These are phyloP conservation scores for Rhimphoctona megacephalus DNA, from an alignment of 2,888 invertebrate species.

Conservation along the genomic window DNA sequence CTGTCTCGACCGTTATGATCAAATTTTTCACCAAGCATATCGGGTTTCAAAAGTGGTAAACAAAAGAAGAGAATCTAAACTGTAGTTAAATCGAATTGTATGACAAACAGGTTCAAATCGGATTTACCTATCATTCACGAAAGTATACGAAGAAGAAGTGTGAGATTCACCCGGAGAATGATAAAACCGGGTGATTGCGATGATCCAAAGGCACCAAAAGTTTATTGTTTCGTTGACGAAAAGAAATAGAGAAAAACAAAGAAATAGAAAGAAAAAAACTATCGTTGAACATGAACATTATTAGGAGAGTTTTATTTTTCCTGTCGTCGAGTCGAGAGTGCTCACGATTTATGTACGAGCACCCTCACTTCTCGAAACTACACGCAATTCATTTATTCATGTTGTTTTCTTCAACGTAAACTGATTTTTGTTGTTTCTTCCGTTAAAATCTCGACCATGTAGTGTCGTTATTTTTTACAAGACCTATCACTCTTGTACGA, in stretches of 20 bases:
- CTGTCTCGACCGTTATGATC: slow-evolving; percentile 44
- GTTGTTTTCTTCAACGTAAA: slow-evolving; percentile 56
- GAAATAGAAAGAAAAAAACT: slow-evolving; percentile 46
- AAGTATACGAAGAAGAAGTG: slow-evolving; percentile 81
- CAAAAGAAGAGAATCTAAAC: slow-evolving; percentile 69
- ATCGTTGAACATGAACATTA: slow-evolving; percentile 70
- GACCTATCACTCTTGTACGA: slow-evolving; percentile 66
- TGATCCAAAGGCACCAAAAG: slow-evolving; percentile 61
- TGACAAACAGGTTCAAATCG: slow-evolving; percentile 78
- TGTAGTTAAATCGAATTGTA: slow-evolving; percentile 78
- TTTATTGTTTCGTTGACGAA: slow-evolving; percentile 66
- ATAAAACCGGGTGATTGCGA: slow-evolving; percentile 61
- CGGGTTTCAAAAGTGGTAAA: slow-evolving; percentile 44
- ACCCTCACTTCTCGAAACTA: slow-evolving; percentile 26
- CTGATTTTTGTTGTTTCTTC: slow-evolving; percentile 44
- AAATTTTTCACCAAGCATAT: slow-evolving; percentile 58
- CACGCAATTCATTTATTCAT: slow-evolving; percentile 26
- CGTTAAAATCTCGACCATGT: slow-evolving; percentile 46
- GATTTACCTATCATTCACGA: slow-evolving; percentile 79
- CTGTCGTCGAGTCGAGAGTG: slow-evolving; percentile 73
- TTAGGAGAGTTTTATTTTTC: slow-evolving; percentile 77
- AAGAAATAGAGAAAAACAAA: slow-evolving; percentile 64
- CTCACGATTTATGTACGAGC: slow-evolving; percentile 63
- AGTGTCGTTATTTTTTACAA: slow-evolving; percentile 56
- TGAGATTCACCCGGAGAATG: slow-evolving; percentile 57